These are phyloP conservation scores for Pangasius macronema DNA, from an alignment of 2,797 vertebrate genomes.

Conservation along the genomic window DNA sequence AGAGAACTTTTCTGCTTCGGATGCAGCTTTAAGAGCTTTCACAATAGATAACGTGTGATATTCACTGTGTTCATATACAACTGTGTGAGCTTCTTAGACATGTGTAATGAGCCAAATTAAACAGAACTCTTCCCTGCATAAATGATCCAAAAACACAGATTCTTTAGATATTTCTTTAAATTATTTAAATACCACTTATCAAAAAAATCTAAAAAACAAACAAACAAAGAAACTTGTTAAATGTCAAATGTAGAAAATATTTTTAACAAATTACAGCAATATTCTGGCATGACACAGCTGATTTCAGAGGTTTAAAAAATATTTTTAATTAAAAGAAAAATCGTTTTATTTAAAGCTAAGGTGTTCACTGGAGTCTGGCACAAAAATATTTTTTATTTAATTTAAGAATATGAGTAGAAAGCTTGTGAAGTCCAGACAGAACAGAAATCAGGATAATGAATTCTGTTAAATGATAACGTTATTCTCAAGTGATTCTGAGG, in stretches of 20 bases:
- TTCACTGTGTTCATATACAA: not conserved
- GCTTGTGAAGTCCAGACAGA: not conserved
- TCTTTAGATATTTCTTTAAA: not conserved
- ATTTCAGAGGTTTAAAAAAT: not conserved
- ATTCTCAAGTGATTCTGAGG: not conserved
- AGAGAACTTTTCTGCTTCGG: not conserved
- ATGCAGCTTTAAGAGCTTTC: not conserved
- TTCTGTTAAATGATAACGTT: not conserved
- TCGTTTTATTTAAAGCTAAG: not conserved
- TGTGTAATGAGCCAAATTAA: not conserved
- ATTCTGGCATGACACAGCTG: not conserved
- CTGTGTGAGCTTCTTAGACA: not conserved
- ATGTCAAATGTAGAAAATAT: not conserved
- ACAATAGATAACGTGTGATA: not conserved
- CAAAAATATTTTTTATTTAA: not conserved
- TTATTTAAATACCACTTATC: not conserved
- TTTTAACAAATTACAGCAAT: not conserved
- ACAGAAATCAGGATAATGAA: not conserved
- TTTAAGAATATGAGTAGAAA: not conserved
- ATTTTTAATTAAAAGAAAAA: not conserved
- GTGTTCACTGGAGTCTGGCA: not conserved
- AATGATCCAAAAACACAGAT: not conserved
- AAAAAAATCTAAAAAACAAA: too few species aligned
- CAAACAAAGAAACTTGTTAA: too few species aligned
- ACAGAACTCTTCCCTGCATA: not conserved